Percentiles rank a stretch among this genome's conserved stretches.
phyloP scores from a whole-genome alignment of 2,888 invertebrate genomes.

The Hedychridium roseum region DNA sequence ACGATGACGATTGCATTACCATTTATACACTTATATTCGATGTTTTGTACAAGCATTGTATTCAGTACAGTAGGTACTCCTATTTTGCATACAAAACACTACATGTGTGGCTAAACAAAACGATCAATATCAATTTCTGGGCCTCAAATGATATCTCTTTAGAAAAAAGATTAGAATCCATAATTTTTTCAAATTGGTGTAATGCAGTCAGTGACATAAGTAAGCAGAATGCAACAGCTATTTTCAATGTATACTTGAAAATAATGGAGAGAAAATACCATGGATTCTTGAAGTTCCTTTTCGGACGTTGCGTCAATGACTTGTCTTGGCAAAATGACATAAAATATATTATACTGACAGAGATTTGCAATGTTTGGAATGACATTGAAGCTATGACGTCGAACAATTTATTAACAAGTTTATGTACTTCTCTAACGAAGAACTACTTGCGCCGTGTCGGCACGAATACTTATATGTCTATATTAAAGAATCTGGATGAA shows the following conservation, averaged over 20 bases:
- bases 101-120: conserved; percentile 62
- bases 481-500: conserved; percentile 63
- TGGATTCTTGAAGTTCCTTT: conserved; percentile 42
- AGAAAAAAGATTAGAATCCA: conserved; percentile 63
- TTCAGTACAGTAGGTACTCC: conserved; percentile 67
- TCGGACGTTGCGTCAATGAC: conserved; percentile 48
- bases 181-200: conserved; percentile 72
- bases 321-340: conserved; percentile 69
- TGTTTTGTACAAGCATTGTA: conserved; percentile 61
- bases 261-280: conserved; percentile 49
- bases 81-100: conserved; percentile 67
- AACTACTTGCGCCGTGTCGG: conserved; percentile 70
- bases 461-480: conserved; percentile 68
- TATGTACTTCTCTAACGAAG: conserved; percentile 63
- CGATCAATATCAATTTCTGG: conserved; percentile 59
- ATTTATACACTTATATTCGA: conserved; percentile 55
- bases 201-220: conserved; percentile 69
- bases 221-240: conserved; percentile 64
- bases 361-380: conserved; percentile 61
- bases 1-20: conserved; percentile 24
- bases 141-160: conserved; percentile 50
- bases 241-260: conserved; percentile 63
- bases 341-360: conserved; percentile 69
- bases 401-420: conserved; percentile 33
- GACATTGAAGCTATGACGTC: conserved; percentile 32